A percentile compares a stretch with the other conserved stretches of the same genome.
These are phyloP conservation scores for Stenchaetothrips biformis DNA, from an alignment of 2,888 invertebrate species.

Conservation along the genomic window DNA sequence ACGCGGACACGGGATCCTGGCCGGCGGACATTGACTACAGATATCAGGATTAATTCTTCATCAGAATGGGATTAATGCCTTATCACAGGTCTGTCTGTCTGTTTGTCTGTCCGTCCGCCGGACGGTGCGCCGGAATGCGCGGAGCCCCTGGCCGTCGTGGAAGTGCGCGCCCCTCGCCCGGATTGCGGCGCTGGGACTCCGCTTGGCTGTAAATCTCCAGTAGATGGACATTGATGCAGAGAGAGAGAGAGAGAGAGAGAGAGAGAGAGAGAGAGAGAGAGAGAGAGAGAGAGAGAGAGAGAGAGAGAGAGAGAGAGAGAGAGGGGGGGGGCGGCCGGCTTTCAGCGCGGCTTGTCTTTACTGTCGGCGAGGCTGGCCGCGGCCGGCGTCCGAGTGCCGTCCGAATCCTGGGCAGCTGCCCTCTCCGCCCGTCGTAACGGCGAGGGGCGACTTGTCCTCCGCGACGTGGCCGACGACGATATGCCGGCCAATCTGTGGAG, in stretches of 20 bases:
- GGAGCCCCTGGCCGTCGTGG: neutral
- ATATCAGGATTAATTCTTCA: constrained; percentile 6
- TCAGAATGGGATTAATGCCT: constrained; percentile 3
- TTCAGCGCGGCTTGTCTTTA: neutral
- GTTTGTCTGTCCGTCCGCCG: constrained; percentile 28
- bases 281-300: too few species aligned
- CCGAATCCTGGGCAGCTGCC: neutral
- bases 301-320: too few species aligned
- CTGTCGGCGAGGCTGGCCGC: neutral
- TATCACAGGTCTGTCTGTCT: constrained; percentile 31
- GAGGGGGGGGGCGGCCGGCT: neutral
- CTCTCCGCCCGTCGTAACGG: neutral
- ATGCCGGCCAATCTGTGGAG: constrained; percentile 4
- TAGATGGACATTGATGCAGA: constrained; percentile 18
- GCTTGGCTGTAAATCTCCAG: constrained; percentile 29
- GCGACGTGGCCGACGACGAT: neutral
- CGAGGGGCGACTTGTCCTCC: neutral
- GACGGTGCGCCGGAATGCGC: neutral
- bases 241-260: too few species aligned
- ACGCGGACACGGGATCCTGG: too few species aligned
- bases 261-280: too few species aligned
- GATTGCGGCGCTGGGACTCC: constrained; percentile 29
- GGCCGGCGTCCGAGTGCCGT: neutral
- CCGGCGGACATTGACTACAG: neutral
- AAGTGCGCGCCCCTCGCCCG: neutral